Evolutionary conservation across 2,797 vertebrate species (phyloP).

Genomic region (Setipinna tenuifilis): DNA sequence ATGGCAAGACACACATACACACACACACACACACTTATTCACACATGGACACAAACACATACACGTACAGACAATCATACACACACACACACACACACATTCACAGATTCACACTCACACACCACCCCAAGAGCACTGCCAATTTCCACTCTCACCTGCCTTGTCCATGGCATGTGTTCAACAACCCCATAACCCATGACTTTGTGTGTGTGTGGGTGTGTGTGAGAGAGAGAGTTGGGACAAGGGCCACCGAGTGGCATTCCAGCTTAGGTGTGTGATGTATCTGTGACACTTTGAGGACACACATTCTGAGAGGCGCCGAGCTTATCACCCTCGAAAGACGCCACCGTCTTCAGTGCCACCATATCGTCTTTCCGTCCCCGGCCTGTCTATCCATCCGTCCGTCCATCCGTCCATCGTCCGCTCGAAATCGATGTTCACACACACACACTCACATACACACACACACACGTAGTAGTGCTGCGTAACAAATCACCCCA

Average conservation of each 20-base stretch:
- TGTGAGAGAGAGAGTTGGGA: neutral
- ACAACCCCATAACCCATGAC: neutral
- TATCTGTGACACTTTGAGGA: neutral
- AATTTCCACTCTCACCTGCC: neutral
- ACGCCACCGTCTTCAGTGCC: neutral
- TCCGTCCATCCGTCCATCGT: conserved; percentile 23
- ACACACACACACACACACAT: conserved; percentile 30
- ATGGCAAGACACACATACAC: conserved; percentile 14
- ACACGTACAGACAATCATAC: neutral
- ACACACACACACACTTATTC: neutral
- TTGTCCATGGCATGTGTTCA: neutral
- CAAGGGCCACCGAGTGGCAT: neutral
- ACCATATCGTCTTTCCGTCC: neutral
- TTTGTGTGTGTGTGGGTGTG: neutral
- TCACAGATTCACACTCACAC: conserved; percentile 2
- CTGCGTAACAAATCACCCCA: conserved; percentile 58
- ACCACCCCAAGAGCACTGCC: neutral
- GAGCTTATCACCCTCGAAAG: neutral
- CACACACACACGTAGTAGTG: no score
- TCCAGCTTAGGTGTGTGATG: neutral
- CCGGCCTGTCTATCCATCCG: no score
- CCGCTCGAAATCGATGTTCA: conserved; percentile 49
- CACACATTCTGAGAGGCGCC: neutral
- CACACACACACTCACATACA: no score
- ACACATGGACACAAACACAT: neutral